A percentile compares a stretch with the other conserved stretches of the same genome.
Conservation (phyloP, 2,113 vertebrate species). For the Spermophilus dauricus region DNA sequence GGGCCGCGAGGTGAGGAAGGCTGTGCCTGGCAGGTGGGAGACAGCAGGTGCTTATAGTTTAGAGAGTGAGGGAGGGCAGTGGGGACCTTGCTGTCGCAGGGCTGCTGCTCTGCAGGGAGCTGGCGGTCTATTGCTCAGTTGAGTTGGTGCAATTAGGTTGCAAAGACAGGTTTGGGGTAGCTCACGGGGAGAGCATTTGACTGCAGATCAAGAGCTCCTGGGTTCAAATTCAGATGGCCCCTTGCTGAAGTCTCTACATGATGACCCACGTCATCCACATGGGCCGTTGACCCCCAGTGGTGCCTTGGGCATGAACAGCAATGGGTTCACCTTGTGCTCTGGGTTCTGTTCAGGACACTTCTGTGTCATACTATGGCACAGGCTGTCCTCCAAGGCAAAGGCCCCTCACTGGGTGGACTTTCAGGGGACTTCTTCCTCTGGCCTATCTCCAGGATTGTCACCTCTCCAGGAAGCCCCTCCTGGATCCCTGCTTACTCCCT, state of each 20-base stretch:
- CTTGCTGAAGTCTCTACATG: neutral
- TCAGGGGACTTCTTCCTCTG: neutral
- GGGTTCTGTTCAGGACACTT: neutral
- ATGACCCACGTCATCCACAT: neutral
- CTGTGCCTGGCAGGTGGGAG: too few relatives aligned
- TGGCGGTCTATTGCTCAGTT: neutral
- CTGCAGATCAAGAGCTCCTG: neutral
- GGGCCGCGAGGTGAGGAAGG: neutral
- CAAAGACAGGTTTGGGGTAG: accelerated
- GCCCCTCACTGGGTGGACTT: neutral
- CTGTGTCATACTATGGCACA: neutral
- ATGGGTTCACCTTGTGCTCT: neutral
- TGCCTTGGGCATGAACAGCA: neutral
- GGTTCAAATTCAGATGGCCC: conserved; percentile 26
- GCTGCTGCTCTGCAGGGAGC: neutral
- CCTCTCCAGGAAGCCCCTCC: neutral
- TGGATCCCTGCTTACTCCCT: too few relatives aligned
- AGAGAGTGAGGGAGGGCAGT: accelerated
- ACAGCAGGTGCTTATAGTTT: neutral
- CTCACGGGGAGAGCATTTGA: neutral
- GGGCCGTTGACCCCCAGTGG: neutral
- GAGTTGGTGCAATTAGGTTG: accelerated
- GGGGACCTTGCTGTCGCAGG: neutral
- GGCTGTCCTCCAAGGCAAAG: neutral
- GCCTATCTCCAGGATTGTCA: neutral